Evolutionary conservation across 1,140 invertebrate species (phyloP), one percentile per base, ranked within the genome.

Genomic region (Kradibia gibbosae): DNA sequence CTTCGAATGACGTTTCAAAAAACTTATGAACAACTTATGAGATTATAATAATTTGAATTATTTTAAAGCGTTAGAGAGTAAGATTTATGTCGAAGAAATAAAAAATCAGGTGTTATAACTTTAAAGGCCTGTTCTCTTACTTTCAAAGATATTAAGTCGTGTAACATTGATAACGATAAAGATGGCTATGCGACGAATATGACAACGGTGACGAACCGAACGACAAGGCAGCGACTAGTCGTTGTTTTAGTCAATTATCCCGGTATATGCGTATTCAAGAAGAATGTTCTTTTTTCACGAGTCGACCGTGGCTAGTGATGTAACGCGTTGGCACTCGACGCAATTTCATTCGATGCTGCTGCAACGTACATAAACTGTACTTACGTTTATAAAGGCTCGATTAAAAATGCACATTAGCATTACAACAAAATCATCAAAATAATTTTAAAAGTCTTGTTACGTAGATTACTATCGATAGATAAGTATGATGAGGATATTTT

Each of bases 281-380:
- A 55, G 3, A 13, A 1, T 73, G 4, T 48, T 31, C 45, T 65
- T 79, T 72, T 79, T 79, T 39, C 77, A 50, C 48, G 25, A 86
- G 84, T 88, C 88, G 85, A 85, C 85, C n/a, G 8, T 84, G 84
- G 85, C 83, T 83, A 86, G 79, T 90, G 88, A 90, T 88, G 87
- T 87, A 90, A 90, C 85, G 34, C 3, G 10, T 20, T 31, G 77
- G 71, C 84, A 85, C 88, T 89, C 88, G 88, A 81, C 83, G 86
- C 88, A 89, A 89, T 87, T 88, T 83, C 85, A 85, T 87, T 86
- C 87, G 86, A 84, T 83, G 75, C 82, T 60, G 57, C n/a, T 8
- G 34, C 17, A 60, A 42, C 3, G 39, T 50, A 3, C 8, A 5
- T 48, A 53, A n/a, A 62, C 39, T 67, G 34, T 75, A 11, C 3